phyloP scores from a whole-genome alignment of 2,888 invertebrate species.

The Graphium colonna region DNA sequence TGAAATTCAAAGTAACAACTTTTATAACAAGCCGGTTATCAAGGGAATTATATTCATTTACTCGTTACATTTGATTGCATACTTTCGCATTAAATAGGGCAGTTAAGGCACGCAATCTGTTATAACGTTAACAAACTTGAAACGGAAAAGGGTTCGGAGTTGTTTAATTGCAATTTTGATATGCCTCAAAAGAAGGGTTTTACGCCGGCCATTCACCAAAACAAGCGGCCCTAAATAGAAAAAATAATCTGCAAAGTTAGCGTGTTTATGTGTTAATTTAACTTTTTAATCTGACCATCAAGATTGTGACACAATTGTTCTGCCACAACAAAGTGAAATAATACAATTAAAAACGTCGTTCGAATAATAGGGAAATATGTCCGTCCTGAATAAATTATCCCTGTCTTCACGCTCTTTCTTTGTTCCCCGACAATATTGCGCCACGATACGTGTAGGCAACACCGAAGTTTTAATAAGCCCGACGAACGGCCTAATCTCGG shows the following conservation, averaged over 20 bases:
- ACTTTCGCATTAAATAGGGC: constrained; percentile 1
- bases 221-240: constrained; percentile 2
- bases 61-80: not conserved
- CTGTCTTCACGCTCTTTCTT: constrained; percentile 48
- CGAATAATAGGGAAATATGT: constrained; percentile 29
- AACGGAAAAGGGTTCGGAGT: not conserved
- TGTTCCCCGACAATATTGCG: constrained; percentile 38
- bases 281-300: constrained; percentile 27
- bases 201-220: not conserved
- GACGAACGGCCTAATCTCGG: constrained; percentile 34
- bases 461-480: constrained; percentile 48
- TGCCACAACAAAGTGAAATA: constrained; percentile 31
- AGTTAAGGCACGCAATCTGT: constrained; percentile 10
- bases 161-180: no score
- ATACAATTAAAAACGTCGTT: constrained; percentile 34
- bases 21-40: constrained; percentile 1
- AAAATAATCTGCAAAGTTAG: constrained; percentile 8
- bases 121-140: not conserved
- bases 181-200: not conserved
- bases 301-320: constrained; percentile 10
- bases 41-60: constrained; percentile 4
- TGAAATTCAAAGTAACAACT: constrained; percentile 1
- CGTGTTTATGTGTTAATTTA: constrained; percentile 20
- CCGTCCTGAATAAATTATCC: constrained; percentile 54
- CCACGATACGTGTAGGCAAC: constrained; percentile 36